These are phyloP conservation scores for Nomada fucata DNA, from an alignment of 2,888 invertebrate species.

Conservation along the genomic window DNA sequence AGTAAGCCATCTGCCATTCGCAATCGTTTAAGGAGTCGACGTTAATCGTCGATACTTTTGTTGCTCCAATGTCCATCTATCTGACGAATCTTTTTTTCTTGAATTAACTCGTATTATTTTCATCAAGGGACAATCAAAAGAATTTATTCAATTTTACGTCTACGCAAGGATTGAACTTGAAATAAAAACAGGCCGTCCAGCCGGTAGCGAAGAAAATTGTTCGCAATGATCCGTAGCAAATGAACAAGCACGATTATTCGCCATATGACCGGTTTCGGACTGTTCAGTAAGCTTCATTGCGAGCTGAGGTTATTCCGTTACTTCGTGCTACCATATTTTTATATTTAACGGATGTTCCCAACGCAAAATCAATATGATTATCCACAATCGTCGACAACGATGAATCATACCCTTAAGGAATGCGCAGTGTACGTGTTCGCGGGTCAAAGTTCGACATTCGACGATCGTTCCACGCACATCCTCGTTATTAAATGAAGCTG, in stretches of 20 bases:
- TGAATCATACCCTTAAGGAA: conserved; percentile 11
- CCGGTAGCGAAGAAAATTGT: not conserved
- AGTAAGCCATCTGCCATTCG: too few relatives aligned
- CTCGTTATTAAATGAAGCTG: too few relatives aligned
- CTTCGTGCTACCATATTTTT: conserved; percentile 7
- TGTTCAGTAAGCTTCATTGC: conserved; percentile 25
- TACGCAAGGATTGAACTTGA: too few relatives aligned
- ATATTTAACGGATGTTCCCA: too few relatives aligned
- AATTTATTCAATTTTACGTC: too few relatives aligned
- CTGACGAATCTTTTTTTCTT: too few relatives aligned
- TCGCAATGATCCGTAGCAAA: conserved; percentile 38
- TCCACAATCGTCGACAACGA: not conserved
- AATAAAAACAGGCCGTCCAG: too few relatives aligned
- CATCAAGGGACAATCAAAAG: too few relatives aligned
- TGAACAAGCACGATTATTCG: conserved; percentile 20
- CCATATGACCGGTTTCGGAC: conserved; percentile 17
- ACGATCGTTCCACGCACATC: conserved; percentile 32
- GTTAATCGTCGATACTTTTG: too few relatives aligned
- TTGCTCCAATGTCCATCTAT: too few relatives aligned
- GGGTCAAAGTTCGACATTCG: conserved; percentile 47
- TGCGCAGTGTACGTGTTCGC: conserved; percentile 1
- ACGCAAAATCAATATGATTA: conserved; percentile 30
- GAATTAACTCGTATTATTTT: too few relatives aligned
- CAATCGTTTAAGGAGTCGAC: too few relatives aligned
- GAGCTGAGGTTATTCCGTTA: conserved; percentile 61